phyloP scores from a whole-genome alignment of 2,797 vertebrate species.

The Acipenser oxyrinchus region DNA sequence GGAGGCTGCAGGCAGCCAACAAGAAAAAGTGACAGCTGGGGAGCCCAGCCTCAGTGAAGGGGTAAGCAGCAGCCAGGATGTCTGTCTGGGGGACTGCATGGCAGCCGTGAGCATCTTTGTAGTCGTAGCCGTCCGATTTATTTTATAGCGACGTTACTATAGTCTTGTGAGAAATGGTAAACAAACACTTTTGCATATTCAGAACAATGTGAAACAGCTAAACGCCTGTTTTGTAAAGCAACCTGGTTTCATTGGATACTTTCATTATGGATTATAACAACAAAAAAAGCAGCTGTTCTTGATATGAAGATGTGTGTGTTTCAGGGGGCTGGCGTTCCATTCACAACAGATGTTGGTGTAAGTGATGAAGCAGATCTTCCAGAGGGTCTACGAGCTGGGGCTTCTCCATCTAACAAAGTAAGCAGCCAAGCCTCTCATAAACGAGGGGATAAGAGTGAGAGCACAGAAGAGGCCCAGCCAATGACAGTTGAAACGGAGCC shows the following conservation, averaged over 20 bases:
- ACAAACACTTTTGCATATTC: too few relatives aligned
- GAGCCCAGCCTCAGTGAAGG: neutral
- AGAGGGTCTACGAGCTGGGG: constrained; percentile 17
- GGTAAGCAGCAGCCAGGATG: neutral
- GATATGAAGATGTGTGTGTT: constrained; percentile 3
- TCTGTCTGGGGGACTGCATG: neutral
- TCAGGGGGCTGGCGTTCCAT: constrained; percentile 17
- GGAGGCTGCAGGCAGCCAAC: neutral
- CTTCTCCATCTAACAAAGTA: neutral
- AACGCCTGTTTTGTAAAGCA: too few relatives aligned
- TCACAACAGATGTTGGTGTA: neutral
- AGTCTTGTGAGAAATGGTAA: too few relatives aligned
- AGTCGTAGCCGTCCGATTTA: too few relatives aligned
- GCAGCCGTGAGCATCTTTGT: too few relatives aligned
- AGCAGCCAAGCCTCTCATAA: constrained; percentile 4
- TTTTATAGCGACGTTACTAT: too few relatives aligned
- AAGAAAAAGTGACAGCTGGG: neutral
- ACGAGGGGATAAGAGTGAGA: constrained; percentile 5
- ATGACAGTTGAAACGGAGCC: neutral
- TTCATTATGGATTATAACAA: too few relatives aligned
- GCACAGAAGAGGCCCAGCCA: too few relatives aligned
- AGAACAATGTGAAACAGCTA: too few relatives aligned
- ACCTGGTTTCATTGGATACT: too few relatives aligned
- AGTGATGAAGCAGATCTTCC: constrained; percentile 13
- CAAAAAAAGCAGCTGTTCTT: too few relatives aligned